Percentiles rank a stretch among this genome's conserved stretches.
phyloP scores from a whole-genome alignment of 2,797 vertebrate species.

The Selene dorsalis region DNA sequence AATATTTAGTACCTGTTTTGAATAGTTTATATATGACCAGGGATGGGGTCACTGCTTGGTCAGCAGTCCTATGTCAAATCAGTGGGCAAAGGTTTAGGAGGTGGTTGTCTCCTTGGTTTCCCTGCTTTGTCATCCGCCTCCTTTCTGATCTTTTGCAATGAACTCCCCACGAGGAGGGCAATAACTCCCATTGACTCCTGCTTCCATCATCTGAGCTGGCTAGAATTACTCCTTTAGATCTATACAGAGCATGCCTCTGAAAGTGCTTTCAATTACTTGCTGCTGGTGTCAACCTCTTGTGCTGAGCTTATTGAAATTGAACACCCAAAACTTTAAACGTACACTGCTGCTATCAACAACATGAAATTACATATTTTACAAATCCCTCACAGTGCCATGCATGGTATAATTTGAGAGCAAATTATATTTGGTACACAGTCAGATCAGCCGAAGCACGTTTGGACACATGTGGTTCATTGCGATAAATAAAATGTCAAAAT shows the following conservation, averaged over 20 bases:
- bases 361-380: constrained; percentile 47
- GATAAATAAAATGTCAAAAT: constrained; percentile 37
- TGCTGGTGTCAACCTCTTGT: constrained; percentile 61
- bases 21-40: neutral
- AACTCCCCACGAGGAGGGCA: constrained; percentile 47
- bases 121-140: constrained; percentile 46
- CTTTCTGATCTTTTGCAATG: constrained; percentile 61
- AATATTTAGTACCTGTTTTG: neutral
- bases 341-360: constrained; percentile 34
- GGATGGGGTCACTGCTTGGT: neutral
- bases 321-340: constrained; percentile 65
- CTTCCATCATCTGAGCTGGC: constrained; percentile 63
- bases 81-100: constrained; percentile 14
- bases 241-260: constrained; percentile 71
- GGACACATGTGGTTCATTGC: neutral
- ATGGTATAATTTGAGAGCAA: constrained; percentile 36
- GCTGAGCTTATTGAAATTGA: constrained; percentile 73
- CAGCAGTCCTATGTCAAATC: constrained; percentile 4
- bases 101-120: constrained; percentile 27
- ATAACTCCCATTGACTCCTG: constrained; percentile 60
- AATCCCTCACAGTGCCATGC: constrained; percentile 20
- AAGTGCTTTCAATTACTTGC: constrained; percentile 76
- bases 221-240: constrained; percentile 74
- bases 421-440: constrained; percentile 16
- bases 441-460: constrained; percentile 10